Conservation (phyloP, 2,888 invertebrate species). For the Celastrina argiolus region DNA sequence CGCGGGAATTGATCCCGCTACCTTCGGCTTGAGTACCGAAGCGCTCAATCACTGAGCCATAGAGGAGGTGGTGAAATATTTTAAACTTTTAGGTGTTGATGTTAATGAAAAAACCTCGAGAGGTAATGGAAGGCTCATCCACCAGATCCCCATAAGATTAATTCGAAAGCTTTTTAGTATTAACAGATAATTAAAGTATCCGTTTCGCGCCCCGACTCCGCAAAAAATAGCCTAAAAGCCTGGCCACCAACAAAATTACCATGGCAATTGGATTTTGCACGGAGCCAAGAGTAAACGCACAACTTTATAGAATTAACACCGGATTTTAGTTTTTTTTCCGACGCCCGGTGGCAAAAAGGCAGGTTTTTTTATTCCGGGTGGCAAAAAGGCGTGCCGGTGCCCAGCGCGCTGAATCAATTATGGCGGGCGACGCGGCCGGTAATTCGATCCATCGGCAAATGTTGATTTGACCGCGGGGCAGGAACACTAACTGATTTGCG, state of each 20-base stretch:
- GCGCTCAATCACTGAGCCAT: too few relatives aligned
- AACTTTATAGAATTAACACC: conserved; percentile 62
- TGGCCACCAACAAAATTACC: conserved; percentile 10
- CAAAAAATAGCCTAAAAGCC: conserved; percentile 8
- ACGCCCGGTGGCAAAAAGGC: conserved; percentile 55
- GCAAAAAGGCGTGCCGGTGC: conserved; percentile 62
- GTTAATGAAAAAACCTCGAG: not conserved
- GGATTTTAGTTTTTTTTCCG: conserved; percentile 56
- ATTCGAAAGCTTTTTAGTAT: not conserved
- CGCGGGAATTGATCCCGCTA: too few relatives aligned
- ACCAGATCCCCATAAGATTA: not conserved
- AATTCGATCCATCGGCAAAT: conserved; percentile 73
- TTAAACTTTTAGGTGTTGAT: too few relatives aligned
- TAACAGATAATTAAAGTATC: conserved; percentile 5
- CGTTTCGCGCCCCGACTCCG: not conserved
- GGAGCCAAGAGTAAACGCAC: conserved; percentile 19
- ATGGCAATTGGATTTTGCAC: conserved; percentile 6
- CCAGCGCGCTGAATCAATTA: conserved; percentile 69
- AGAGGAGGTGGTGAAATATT: too few relatives aligned
- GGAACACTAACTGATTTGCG: conserved; percentile 21
- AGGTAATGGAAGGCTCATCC: not conserved
- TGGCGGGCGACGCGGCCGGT: conserved; percentile 63
- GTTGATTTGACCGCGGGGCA: conserved; percentile 69
- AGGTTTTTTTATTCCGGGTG: conserved; percentile 39
- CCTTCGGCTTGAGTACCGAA: too few relatives aligned